Percentiles rank a stretch among this genome's conserved stretches.
Conservation (phyloP, 92 coral and sea anemone species). For the Phenganax stokvisi region DNA sequence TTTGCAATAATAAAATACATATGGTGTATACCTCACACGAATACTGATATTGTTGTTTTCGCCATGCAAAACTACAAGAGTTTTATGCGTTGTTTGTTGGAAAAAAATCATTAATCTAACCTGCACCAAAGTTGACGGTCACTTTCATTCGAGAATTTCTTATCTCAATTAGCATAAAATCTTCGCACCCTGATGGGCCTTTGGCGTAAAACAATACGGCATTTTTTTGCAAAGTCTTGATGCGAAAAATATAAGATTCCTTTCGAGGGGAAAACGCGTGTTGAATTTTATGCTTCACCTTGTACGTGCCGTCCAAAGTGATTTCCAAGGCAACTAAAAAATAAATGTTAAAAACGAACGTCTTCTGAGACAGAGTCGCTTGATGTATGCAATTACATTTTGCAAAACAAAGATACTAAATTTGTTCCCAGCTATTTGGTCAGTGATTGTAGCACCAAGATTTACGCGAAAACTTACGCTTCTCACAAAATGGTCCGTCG, state of each 20-base stretch:
- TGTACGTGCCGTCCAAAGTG: conserved; percentile 1
- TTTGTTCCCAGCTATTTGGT: too few species aligned
- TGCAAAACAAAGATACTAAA: too few species aligned
- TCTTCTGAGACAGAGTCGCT: neutral
- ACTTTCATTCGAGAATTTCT: neutral
- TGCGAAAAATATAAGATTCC: neutral
- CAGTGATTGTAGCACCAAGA: too few species aligned
- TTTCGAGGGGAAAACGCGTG: too few species aligned
- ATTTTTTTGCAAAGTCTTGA: conserved; percentile 17
- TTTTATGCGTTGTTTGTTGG: too few species aligned
- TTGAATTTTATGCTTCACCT: neutral
- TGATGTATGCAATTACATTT: neutral
- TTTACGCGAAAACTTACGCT: neutral
- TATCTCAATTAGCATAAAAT: conserved; percentile 4
- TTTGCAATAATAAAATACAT: too few species aligned
- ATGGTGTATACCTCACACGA: too few species aligned
- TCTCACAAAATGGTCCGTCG: neutral
- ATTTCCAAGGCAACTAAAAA: conserved; percentile 17
- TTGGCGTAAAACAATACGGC: conserved; percentile 9
- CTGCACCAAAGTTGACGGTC: neutral
- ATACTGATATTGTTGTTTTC: too few species aligned
- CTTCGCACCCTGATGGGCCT: neutral
- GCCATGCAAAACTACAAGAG: too few species aligned
- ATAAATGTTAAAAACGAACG: neutral
- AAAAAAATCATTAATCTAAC: neutral